Percentiles rank a stretch among this genome's conserved stretches.
These are phyloP conservation scores for Stegastes partitus DNA, from an alignment of 2,113 vertebrate species.

Conservation along the genomic window DNA sequence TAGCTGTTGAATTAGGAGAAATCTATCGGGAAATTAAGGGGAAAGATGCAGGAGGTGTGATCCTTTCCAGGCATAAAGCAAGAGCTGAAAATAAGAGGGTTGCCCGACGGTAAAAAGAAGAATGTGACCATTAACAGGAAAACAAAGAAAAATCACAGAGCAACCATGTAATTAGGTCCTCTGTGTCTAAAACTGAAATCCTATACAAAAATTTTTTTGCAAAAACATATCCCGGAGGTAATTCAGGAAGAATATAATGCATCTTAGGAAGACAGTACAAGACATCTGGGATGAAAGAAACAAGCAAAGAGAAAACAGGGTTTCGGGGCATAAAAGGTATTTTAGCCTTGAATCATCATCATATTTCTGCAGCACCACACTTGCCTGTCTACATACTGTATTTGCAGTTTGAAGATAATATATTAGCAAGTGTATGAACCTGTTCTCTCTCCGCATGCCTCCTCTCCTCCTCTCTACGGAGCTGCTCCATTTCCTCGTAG, in stretches of 20 bases:
- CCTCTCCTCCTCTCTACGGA: constrained; percentile 93
- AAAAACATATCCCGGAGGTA: too few species aligned
- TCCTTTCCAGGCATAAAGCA: too few species aligned
- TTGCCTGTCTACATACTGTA: neutral
- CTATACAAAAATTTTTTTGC: too few species aligned
- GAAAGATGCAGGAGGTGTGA: too few species aligned
- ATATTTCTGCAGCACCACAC: neutral
- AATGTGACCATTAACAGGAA: too few species aligned
- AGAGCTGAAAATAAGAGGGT: too few species aligned
- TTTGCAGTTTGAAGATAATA: neutral
- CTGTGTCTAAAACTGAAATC: too few species aligned
- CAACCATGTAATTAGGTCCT: too few species aligned
- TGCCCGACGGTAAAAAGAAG: too few species aligned
- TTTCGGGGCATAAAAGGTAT: constrained; percentile 18
- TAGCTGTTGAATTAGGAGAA: too few species aligned
- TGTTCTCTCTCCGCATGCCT: constrained; percentile 94
- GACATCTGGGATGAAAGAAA: constrained; percentile 16
- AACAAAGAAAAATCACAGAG: too few species aligned
- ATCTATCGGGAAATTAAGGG: too few species aligned
- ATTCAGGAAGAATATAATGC: neutral
- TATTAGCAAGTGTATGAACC: constrained; percentile 79
- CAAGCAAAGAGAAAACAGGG: neutral
- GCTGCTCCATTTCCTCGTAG: constrained; percentile 91
- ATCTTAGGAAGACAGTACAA: neutral
- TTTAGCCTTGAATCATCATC: neutral